Evolutionary conservation across 2,888 invertebrate species (phyloP).

Genomic region (Hypolimnas misippus): DNA sequence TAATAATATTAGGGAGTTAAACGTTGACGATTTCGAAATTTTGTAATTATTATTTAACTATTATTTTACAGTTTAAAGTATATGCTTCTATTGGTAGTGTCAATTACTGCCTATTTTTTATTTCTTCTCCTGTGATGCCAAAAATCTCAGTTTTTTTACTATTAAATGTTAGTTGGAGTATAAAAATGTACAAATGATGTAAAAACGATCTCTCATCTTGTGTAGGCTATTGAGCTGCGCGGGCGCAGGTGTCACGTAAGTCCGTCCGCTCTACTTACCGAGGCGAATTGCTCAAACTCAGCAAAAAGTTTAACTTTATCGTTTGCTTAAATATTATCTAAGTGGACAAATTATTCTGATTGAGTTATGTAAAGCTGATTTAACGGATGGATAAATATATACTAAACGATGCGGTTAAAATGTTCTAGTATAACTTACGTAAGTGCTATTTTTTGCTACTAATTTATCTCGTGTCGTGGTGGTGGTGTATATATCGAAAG

Average conservation of each 20-base stretch:
- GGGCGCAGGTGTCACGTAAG: constrained; percentile 38
- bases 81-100: no score
- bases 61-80: no score
- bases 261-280: constrained; percentile 39
- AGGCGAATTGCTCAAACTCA: constrained; percentile 32
- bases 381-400: neutral
- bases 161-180: neutral
- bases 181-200: neutral
- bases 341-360: neutral
- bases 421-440: neutral
- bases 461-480: no score
- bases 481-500: no score
- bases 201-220: neutral
- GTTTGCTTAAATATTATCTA: neutral
- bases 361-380: neutral
- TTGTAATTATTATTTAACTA: no score
- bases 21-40: no score
- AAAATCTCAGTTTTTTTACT: neutral
- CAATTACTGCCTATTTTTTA: neutral
- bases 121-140: neutral
- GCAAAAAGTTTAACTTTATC: constrained; percentile 15
- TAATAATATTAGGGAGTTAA: no score
- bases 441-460: neutral
- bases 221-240: constrained; percentile 19
- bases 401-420: neutral